Evolutionary conservation across 1,140 invertebrate species (phyloP).

Genomic region (Macrosteles quadrilineatus): DNA sequence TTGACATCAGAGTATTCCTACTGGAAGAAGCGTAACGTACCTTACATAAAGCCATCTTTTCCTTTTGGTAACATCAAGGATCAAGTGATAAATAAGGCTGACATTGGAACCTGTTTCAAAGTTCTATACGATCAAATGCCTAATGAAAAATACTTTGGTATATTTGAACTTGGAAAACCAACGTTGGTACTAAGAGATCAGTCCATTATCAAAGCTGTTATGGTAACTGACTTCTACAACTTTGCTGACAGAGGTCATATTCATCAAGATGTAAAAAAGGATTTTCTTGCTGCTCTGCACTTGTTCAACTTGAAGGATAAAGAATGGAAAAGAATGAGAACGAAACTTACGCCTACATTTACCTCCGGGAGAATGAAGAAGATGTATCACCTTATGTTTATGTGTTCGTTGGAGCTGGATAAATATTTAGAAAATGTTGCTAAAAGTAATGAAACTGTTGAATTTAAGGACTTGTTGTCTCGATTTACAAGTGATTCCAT

Average conservation of each 20-base stretch:
- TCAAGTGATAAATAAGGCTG: constrained; percentile 2
- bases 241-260: constrained; percentile 56
- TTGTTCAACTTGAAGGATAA: constrained; percentile 55
- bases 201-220: constrained; percentile 53
- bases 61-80: constrained; percentile 11
- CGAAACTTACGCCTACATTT: constrained; percentile 62
- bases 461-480: constrained; percentile 22
- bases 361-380: constrained; percentile 62
- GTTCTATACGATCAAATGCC: constrained; percentile 6
- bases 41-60: not conserved
- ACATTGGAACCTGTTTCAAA: constrained; percentile 10
- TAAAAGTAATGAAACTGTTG: not conserved
- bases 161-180: constrained; percentile 19
- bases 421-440: constrained; percentile 19
- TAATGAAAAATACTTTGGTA: constrained; percentile 13
- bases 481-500: constrained; percentile 51
- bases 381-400: constrained; percentile 56
- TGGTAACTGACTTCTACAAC: constrained; percentile 57
- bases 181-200: constrained; percentile 40
- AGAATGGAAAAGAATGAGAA: constrained; percentile 59
- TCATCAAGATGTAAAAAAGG: constrained; percentile 44
- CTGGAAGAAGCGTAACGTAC: constrained; percentile 11
- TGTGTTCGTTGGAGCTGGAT: constrained; percentile 42
- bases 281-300: constrained; percentile 55
- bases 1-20: constrained; percentile 12